Evolutionary conservation across 1,140 invertebrate species (phyloP).

Genomic region (Sarcophaga peregrina): DNA sequence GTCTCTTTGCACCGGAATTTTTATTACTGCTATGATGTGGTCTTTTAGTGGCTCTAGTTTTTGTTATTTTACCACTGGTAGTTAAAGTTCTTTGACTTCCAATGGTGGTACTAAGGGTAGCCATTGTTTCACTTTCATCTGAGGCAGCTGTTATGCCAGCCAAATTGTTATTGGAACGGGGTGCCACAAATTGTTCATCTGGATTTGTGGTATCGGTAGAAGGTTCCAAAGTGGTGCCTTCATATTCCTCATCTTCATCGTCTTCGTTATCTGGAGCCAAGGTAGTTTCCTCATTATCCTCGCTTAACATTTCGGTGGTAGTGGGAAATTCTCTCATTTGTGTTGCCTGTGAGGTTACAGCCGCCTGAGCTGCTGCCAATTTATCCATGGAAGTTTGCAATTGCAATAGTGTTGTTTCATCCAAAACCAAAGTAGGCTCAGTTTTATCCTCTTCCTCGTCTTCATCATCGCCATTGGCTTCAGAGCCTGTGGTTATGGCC

Average conservation of each 20-base stretch:
- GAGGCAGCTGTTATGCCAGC: conserved; percentile 61
- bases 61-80: conserved; percentile 59
- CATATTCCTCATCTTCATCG: conserved; percentile 43
- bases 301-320: conserved; percentile 47
- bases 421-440: conserved; percentile 59
- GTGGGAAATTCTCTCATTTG: conserved; percentile 57
- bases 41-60: conserved; percentile 59
- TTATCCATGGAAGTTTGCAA: conserved; percentile 61
- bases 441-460: conserved; percentile 58
- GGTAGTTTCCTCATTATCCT: conserved; percentile 18
- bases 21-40: conserved; percentile 46
- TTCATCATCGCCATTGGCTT: conserved; percentile 44
- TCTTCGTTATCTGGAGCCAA: conserved; percentile 45
- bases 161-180: conserved; percentile 60
- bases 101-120: conserved; percentile 48
- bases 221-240: conserved; percentile 51
- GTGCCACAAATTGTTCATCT: conserved; percentile 63
- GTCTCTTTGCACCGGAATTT: conserved; percentile 52
- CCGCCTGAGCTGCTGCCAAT: conserved; percentile 56
- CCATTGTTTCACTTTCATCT: conserved; percentile 47
- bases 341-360: conserved; percentile 55
- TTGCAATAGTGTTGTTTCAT: conserved; percentile 60
- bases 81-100: conserved; percentile 59
- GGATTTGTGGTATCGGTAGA: conserved; percentile 59
- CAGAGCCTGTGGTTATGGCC: conserved; percentile 31